Conservation (phyloP, 1,140 invertebrate genomes). For the Hesperophylax magnus region DNA sequence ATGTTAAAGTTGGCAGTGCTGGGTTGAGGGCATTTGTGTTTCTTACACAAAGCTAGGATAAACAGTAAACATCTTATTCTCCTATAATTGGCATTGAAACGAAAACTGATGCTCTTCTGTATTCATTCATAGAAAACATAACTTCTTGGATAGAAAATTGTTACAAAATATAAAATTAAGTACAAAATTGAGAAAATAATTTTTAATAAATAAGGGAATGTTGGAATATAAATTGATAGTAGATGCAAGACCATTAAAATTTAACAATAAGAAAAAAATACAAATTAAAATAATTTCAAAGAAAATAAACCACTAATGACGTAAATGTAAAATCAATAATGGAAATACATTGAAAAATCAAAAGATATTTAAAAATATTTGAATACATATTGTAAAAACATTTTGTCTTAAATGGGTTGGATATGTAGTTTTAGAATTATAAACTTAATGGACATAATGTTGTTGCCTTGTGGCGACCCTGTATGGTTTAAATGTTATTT, state of each 20-base stretch:
- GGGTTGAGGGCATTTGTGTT: no score
- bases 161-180: conserved; percentile 13
- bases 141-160: no score
- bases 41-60: no score
- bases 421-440: conserved; percentile 10
- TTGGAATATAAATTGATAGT: not conserved
- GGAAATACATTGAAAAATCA: no score
- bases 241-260: no score
- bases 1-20: no score
- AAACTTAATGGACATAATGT: conserved; percentile 24
- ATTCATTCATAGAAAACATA: no score
- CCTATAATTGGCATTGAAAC: not conserved
- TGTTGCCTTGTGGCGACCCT: conserved; percentile 33
- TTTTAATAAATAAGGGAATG: conserved; percentile 19
- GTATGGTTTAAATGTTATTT: conserved; percentile 2
- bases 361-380: not conserved
- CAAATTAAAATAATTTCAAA: not conserved
- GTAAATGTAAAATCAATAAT: no score
- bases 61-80: not conserved
- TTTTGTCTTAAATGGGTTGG: not conserved
- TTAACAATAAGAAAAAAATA: not conserved
- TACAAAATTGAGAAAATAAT: not conserved
- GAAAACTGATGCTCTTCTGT: not conserved
- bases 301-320: no score
- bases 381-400: not conserved